Percentiles rank a stretch among this genome's conserved stretches.
These are phyloP conservation scores for Euphonia xanthogaster DNA, from an alignment of 2,797 vertebrate species.

Conservation along the genomic window DNA sequence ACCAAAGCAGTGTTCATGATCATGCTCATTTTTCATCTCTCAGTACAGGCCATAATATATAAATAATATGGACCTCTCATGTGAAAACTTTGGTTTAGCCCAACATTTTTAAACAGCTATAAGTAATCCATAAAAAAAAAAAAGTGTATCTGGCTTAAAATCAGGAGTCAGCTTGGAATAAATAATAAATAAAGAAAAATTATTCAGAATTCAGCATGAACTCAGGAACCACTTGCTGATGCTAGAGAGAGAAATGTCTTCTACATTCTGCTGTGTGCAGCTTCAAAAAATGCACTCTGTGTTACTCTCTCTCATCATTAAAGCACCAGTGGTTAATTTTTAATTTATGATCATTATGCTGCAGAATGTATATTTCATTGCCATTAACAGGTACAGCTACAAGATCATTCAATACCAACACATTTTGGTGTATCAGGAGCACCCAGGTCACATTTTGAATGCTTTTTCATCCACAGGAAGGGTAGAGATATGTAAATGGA, in stretches of 20 bases:
- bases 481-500: not conserved
- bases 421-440: not conserved
- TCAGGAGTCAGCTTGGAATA: not conserved
- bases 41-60: not conserved
- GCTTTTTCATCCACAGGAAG: not conserved
- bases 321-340: not conserved
- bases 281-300: not conserved
- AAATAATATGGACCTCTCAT: not conserved
- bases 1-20: not conserved
- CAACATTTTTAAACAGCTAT: not conserved
- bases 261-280: not conserved
- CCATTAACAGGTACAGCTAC: not conserved
- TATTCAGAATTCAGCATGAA: not conserved
- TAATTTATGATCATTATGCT: not conserved
- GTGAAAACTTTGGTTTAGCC: not conserved
- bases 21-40: not conserved
- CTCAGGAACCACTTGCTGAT: not conserved
- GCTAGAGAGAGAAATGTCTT: not conserved
- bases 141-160: not conserved
- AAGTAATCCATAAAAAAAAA: not conserved
- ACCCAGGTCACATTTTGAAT: not conserved
- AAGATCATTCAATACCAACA: not conserved
- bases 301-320: not conserved
- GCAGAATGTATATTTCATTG: not conserved
- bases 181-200: not conserved